Evolutionary conservation across 2,113 vertebrate species (phyloP).

Genomic region (Cavia porcellus): DNA sequence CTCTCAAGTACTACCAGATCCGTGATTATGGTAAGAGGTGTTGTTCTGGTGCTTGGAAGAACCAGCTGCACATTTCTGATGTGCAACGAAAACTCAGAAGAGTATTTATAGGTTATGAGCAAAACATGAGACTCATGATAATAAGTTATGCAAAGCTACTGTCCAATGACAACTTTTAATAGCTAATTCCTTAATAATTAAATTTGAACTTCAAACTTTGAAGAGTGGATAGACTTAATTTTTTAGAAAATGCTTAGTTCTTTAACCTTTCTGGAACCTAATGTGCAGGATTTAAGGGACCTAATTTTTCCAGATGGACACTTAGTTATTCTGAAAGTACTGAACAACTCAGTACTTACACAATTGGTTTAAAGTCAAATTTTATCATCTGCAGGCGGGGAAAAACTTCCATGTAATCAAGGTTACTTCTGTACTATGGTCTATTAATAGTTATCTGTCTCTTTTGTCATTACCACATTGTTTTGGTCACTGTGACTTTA

Average conservation of each 20-base stretch:
- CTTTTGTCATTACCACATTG: constrained; percentile 35
- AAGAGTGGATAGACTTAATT: background rate
- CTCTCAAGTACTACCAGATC: background rate
- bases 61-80: background rate
- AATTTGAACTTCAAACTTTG: constrained; percentile 7
- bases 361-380: background rate
- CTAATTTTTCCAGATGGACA: background rate
- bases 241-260: constrained; percentile 25
- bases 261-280: constrained; percentile 57
- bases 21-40: background rate
- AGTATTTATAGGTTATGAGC: background rate
- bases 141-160: constrained; percentile 27
- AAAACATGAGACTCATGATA: background rate
- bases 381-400: background rate
- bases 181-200: constrained; percentile 39
- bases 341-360: constrained; percentile 27
- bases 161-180: background rate
- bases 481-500: constrained; percentile 48
- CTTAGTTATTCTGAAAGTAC: background rate
- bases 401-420: background rate
- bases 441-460: constrained; percentile 16
- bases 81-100: background rate
- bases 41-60: background rate
- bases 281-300: background rate
- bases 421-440: background rate